A percentile compares a stretch with the other conserved stretches of the same genome.
phyloP scores from a whole-genome alignment of 2,113 vertebrate species.

The Pteruthius melanotis region DNA sequence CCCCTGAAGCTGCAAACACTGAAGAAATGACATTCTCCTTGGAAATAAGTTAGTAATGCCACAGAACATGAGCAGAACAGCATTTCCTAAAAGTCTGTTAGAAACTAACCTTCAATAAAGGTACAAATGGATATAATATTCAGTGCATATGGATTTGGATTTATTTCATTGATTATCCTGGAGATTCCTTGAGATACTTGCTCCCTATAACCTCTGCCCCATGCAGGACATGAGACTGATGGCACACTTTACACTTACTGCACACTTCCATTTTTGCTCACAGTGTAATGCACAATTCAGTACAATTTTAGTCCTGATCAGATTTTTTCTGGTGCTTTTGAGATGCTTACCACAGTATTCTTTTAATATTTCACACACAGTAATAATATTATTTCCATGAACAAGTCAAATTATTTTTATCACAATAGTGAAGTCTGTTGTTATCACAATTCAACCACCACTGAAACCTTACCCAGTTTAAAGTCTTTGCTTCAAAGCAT shows the following conservation, averaged over 20 bases:
- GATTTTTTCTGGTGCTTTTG: not conserved
- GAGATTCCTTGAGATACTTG: not conserved
- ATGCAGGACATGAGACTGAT: not conserved
- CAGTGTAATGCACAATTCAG: not conserved
- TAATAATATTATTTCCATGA: not conserved
- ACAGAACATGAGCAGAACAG: not conserved
- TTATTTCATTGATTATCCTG: not conserved
- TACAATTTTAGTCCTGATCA: not conserved
- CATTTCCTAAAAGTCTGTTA: not conserved
- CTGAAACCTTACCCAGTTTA: not conserved
- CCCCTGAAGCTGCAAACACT: not conserved
- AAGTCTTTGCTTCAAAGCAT: conserved; percentile 8
- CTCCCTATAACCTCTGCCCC: not conserved
- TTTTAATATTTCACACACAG: not conserved
- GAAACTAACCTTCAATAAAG: not conserved
- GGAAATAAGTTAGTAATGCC: not conserved
- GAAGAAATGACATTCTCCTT: not conserved
- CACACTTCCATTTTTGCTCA: not conserved
- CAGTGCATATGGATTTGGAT: not conserved
- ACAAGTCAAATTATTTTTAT: not conserved
- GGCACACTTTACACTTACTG: not conserved
- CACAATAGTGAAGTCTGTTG: not conserved
- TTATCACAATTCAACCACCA: not conserved
- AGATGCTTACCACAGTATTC: not conserved
- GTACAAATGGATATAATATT: not conserved